These are phyloP conservation scores for Rosalia funebris DNA, from an alignment of 2,888 invertebrate genomes.

Conservation along the genomic window DNA sequence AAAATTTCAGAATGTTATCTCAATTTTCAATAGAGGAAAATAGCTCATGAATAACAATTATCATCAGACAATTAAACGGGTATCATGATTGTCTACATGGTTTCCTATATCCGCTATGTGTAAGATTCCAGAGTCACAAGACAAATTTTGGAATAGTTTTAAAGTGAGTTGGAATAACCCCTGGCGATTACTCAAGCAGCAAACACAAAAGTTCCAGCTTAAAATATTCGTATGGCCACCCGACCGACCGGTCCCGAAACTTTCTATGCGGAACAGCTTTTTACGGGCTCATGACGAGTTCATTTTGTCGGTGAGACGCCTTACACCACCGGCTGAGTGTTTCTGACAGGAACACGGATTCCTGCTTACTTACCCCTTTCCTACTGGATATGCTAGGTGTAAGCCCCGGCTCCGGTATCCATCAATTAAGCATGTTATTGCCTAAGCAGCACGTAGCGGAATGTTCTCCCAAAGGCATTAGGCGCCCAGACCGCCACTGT, in stretches of 20 bases:
- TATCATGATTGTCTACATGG: no score
- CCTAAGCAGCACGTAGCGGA: constrained; percentile 49
- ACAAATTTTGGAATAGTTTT: no score
- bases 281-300: neutral
- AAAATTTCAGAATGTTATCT: no score
- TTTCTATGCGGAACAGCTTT: neutral
- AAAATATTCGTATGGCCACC: neutral
- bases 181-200: no score
- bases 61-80: no score
- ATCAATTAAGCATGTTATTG: constrained; percentile 54
- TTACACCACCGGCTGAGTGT: constrained; percentile 7
- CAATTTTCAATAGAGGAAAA: no score
- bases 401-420: constrained; percentile 35
- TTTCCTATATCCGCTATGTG: no score
- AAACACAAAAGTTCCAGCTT: no score
- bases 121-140: no score
- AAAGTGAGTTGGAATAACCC: no score
- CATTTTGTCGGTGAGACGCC: neutral
- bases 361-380: constrained; percentile 9
- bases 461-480: constrained; percentile 50
- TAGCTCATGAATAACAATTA: no score
- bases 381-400: constrained; percentile 16
- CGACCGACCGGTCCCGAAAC: neutral
- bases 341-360: constrained; percentile 12
- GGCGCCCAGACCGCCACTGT: constrained; percentile 48